These are phyloP conservation scores for Agelas oroides DNA, from an alignment of 37 sponge, comb jelly and placozoan genomes.

Conservation along the genomic window DNA sequence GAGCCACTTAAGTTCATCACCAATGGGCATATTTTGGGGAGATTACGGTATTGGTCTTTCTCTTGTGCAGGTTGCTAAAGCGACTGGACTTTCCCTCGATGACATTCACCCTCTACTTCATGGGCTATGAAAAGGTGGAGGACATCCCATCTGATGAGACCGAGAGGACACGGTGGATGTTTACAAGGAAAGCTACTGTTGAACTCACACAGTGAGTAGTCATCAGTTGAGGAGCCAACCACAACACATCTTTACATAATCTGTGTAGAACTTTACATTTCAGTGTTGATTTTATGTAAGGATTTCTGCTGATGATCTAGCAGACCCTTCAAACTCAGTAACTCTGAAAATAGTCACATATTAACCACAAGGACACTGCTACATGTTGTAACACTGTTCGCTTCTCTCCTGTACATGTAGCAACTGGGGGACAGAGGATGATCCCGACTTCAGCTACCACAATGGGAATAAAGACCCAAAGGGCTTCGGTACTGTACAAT, in stretches of 20 bases:
- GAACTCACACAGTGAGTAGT: slow-evolving; percentile 87
- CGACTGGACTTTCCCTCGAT: slow-evolving; percentile 75
- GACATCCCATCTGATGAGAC: slow-evolving; percentile 77
- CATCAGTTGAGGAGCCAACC: too few species aligned
- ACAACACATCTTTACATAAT: too few species aligned
- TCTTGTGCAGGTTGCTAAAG: slow-evolving; percentile 63
- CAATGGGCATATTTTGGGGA: too few species aligned
- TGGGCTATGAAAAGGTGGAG: slow-evolving; percentile 82
- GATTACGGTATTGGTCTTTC: too few species aligned
- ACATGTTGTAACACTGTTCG: too few species aligned
- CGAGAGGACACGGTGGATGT: slow-evolving; percentile 63
- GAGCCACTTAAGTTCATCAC: too few species aligned
- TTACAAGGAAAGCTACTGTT: slow-evolving; percentile 68
- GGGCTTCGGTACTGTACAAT: slow-evolving; percentile 92
- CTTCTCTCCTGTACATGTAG: slow-evolving; percentile 15
- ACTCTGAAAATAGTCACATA: too few species aligned
- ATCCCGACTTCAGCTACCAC: slow-evolving; percentile 76
- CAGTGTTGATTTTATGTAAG: too few species aligned
- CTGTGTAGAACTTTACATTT: too few species aligned
- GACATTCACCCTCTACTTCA: slow-evolving; percentile 85
- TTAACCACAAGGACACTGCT: not conserved
- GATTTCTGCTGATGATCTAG: too few species aligned
- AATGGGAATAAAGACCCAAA: slow-evolving; percentile 82
- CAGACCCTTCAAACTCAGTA: too few species aligned
- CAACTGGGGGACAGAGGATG: slow-evolving; percentile 85